Conservation (phyloP, 2,113 vertebrate species). For the Chaetura pelagica region DNA sequence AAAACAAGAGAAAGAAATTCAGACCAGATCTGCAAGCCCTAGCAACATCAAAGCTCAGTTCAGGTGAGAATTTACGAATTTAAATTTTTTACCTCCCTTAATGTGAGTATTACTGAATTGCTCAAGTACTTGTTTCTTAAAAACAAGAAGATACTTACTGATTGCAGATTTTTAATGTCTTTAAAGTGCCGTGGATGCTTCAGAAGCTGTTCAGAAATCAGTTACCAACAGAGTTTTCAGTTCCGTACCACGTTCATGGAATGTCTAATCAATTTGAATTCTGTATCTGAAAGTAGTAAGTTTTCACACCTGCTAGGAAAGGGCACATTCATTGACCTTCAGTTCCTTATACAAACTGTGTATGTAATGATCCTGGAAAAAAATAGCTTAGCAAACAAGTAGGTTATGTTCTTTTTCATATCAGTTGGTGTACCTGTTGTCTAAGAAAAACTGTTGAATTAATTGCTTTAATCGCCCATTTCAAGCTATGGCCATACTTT, state of each 20-base stretch:
- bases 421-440: neutral
- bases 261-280: neutral
- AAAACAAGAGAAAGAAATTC: slow-evolving; percentile 96
- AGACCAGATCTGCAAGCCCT: slow-evolving; percentile 93
- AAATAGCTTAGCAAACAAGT: neutral
- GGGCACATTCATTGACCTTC: neutral
- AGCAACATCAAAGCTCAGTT: slow-evolving; percentile 98
- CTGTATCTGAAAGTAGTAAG: neutral
- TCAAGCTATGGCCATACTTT: neutral
- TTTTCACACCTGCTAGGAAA: neutral
- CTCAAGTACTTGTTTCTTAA: neutral
- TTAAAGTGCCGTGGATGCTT: neutral
- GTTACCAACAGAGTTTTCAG: neutral
- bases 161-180: neutral
- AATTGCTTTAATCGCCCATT: neutral
- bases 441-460: neutral
- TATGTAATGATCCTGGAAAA: neutral
- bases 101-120: neutral
- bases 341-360: neutral
- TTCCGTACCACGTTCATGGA: neutral
- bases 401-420: neutral
- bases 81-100: neutral
- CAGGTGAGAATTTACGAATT: slow-evolving; percentile 81
- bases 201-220: neutral
- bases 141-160: neutral